Conservation (phyloP, 2,888 invertebrate genomes). For the Lypha dubia region DNA sequence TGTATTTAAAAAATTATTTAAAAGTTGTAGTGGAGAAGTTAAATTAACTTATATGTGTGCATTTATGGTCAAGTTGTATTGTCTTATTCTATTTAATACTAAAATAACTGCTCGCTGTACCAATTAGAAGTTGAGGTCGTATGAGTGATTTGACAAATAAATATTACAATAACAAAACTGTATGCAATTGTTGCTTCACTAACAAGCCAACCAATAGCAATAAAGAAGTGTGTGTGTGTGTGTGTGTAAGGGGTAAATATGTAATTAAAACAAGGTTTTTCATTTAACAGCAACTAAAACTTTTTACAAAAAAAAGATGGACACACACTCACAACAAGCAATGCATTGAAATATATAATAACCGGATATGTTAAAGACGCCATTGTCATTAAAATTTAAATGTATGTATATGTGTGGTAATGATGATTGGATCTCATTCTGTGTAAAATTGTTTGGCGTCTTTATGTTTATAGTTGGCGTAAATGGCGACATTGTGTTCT, state of each 20-base stretch:
- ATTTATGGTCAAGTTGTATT: background rate
- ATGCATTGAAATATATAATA: constrained; percentile 38
- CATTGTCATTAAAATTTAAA: constrained; percentile 56
- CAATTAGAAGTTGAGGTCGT: background rate
- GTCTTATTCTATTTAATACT: too few relatives aligned
- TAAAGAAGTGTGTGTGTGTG: background rate
- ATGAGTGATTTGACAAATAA: constrained; percentile 37
- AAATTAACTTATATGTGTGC: too few relatives aligned
- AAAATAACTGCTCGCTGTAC: background rate
- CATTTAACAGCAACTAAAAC: constrained; percentile 3
- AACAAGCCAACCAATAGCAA: background rate
- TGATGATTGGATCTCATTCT: constrained; percentile 31
- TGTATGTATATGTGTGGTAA: constrained; percentile 30
- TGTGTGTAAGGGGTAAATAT: constrained; percentile 4
- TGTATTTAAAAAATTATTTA: background rate
- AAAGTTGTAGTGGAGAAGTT: too few relatives aligned
- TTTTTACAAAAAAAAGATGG: constrained; percentile 37
- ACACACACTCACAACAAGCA: constrained; percentile 27
- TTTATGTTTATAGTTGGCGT: constrained; percentile 58
- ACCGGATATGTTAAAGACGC: constrained; percentile 45
- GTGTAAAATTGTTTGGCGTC: constrained; percentile 51
- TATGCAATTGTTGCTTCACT: background rate
- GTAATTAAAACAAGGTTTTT: constrained; percentile 51
- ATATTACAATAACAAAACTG: constrained; percentile 3
- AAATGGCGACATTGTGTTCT: constrained; percentile 46